These are phyloP conservation scores for Mesochorus sp. DNA, from an alignment of 2,888 invertebrate species.

Conservation along the genomic window DNA sequence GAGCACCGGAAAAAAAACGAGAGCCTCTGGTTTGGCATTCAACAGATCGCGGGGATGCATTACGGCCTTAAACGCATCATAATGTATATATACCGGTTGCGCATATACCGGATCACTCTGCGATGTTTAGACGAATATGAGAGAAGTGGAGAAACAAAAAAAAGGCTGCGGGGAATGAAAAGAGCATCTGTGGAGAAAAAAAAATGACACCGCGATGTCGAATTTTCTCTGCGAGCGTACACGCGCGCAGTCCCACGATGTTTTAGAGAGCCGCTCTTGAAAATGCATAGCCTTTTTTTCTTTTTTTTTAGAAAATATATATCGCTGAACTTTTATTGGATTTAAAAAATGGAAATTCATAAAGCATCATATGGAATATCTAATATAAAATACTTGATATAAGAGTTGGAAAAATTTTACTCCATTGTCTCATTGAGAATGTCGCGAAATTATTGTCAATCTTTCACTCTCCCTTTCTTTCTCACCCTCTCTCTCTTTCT, in stretches of 20 bases:
- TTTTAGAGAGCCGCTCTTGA: no score
- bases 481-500: no score
- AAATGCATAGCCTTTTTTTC: no score
- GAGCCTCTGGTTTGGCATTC: constrained; percentile 16
- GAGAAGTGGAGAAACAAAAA: background rate
- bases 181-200: background rate
- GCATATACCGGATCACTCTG: constrained; percentile 20
- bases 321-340: no score
- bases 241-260: no score
- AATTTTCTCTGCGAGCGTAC: background rate
- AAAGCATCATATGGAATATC: background rate
- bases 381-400: background rate
- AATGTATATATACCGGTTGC: constrained; percentile 12
- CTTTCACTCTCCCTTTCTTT: no score
- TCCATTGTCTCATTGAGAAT: background rate
- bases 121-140: constrained; percentile 19
- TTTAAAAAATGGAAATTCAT: constrained; percentile 11
- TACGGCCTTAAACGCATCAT: constrained; percentile 17
- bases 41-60: constrained; percentile 26
- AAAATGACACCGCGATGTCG: constrained; percentile 4
- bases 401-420: constrained; percentile 5
- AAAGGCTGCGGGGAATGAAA: no score
- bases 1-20: constrained; percentile 10
- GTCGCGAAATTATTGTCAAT: no score
- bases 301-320: no score